These are phyloP conservation scores for Varecia variegata DNA, from an alignment of 2,797 vertebrate genomes.

Conservation along the genomic window DNA sequence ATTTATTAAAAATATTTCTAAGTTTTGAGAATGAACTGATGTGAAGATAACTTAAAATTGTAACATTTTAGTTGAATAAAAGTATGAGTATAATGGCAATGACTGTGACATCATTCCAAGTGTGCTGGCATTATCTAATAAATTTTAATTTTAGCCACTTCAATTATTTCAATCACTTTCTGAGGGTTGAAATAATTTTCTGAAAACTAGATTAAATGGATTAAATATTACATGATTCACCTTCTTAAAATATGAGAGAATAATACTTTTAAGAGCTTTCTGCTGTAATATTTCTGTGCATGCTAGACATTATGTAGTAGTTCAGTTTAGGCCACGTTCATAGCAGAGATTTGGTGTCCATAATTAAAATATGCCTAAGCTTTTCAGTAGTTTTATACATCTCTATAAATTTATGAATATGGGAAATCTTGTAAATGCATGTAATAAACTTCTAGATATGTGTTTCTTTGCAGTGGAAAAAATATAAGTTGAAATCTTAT, in stretches of 20 bases:
- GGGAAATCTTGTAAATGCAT: neutral
- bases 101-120: neutral
- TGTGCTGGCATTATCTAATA: neutral
- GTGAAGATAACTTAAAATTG: neutral
- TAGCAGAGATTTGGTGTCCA: neutral
- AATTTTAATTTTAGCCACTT: constrained; percentile 12
- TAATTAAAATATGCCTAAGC: neutral
- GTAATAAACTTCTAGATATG: neutral
- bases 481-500: neutral
- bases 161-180: neutral
- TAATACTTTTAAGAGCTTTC: neutral
- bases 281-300: neutral
- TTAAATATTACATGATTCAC: constrained; percentile 16
- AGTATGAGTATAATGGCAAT: neutral
- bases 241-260: neutral
- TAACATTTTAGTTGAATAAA: neutral
- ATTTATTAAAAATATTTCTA: neutral
- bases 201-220: constrained; percentile 24
- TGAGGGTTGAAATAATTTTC: neutral
- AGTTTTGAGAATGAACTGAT: neutral
- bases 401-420: neutral
- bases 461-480: constrained; percentile 26
- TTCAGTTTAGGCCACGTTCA: neutral
- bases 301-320: neutral
- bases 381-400: neutral